These are phyloP conservation scores for Saccostrea glomerata DNA, from an alignment of 1,140 invertebrate genomes.

Conservation along the genomic window DNA sequence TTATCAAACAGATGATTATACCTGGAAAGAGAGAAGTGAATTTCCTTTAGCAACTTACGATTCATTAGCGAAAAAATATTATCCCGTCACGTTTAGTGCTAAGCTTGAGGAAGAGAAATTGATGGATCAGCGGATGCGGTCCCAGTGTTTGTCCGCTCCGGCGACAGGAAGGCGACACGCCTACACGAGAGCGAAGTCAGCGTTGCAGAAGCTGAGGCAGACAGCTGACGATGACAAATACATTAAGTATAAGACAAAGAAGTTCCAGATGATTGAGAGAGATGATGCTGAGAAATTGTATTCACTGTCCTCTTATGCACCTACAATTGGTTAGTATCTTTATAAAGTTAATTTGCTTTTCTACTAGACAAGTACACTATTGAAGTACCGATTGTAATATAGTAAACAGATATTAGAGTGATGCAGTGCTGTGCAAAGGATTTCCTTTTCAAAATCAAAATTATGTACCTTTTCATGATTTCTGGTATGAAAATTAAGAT, in stretches of 20 bases:
- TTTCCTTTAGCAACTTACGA: conserved; percentile 42
- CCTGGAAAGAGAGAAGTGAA: conserved; percentile 3
- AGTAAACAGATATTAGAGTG: no score
- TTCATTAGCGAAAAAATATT: conserved; percentile 46
- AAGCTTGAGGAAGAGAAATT: conserved; percentile 46
- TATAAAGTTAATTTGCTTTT: neutral
- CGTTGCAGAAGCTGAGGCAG: neutral
- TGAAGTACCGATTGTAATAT: no score
- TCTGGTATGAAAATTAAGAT: no score
- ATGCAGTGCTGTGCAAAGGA: no score
- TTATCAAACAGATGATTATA: conserved; percentile 9
- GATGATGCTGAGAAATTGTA: conserved; percentile 54
- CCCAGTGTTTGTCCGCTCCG: neutral
- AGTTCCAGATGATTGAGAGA: conserved; percentile 9
- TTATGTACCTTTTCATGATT: no score
- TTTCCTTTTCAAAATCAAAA: no score
- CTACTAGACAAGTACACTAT: neutral
- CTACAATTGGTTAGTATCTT: conserved; percentile 53
- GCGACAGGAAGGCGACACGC: conserved; percentile 11
- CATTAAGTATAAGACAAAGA: conserved; percentile 4
- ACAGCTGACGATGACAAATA: conserved; percentile 11
- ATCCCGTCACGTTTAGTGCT: conserved; percentile 52
- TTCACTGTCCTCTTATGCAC: conserved; percentile 57
- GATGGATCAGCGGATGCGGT: conserved; percentile 28
- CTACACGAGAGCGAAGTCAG: conserved; percentile 32